These are phyloP conservation scores for Drosophila hydei DNA, from an alignment of 1,140 invertebrate species.

Conservation along the genomic window DNA sequence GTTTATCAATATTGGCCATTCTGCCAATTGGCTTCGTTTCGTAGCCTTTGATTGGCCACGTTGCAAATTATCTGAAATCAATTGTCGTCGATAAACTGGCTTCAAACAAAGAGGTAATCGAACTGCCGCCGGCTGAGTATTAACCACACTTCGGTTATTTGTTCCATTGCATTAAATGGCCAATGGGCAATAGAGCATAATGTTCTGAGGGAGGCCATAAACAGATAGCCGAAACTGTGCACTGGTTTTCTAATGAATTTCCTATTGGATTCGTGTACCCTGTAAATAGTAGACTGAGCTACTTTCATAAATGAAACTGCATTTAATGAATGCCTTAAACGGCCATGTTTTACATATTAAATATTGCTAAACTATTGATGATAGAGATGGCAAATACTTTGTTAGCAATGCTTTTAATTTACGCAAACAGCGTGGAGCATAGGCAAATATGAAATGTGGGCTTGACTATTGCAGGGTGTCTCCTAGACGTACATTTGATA, in stretches of 20 bases:
- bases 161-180: constrained; percentile 4
- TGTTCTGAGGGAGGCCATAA: background rate
- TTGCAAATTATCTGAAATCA: constrained; percentile 17
- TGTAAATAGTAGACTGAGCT: too few species aligned
- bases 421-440: too few species aligned
- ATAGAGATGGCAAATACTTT: too few species aligned
- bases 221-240: background rate
- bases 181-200: background rate
- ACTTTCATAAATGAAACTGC: too few species aligned
- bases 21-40: background rate
- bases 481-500: background rate
- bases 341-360: too few species aligned
- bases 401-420: too few species aligned
- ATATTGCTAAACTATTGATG: too few species aligned
- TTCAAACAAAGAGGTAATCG: constrained; percentile 2
- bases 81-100: constrained; percentile 7
- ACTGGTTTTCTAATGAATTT: background rate
- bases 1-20: background rate
- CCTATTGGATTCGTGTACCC: background rate
- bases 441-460: too few species aligned
- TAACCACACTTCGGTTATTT: constrained; percentile 21
- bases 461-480: background rate
- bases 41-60: constrained; percentile 17
- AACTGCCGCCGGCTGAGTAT: constrained; percentile 9
- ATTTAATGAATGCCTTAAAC: too few species aligned